Evolutionary conservation across 35 echinoderm and acorn worm genomes (phyloP).

Genomic region (Ophiothrix spiculata): DNA sequence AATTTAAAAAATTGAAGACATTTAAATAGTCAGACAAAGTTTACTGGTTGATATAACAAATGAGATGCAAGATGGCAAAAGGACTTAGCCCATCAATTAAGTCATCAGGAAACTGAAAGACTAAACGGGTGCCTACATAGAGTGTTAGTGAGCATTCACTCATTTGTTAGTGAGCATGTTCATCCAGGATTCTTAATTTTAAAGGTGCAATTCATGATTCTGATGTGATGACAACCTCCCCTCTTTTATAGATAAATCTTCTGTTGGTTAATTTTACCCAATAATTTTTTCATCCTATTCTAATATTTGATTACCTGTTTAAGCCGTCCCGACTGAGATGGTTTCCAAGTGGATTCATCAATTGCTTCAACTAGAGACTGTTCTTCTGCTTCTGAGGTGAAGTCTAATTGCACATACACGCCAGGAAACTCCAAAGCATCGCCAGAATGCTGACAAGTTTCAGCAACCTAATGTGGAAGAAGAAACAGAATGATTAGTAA

Average conservation of each 20-base stretch:
- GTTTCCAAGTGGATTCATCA: slow-evolving; percentile 69
- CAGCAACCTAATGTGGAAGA: too few relatives aligned
- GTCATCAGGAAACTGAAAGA: not conserved
- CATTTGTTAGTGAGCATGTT: not conserved
- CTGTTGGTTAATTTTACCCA: not conserved
- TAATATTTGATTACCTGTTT: slow-evolving; percentile 59
- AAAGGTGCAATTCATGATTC: too few relatives aligned
- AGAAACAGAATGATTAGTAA: not conserved
- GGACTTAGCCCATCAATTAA: not conserved
- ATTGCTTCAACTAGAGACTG: slow-evolving; percentile 42
- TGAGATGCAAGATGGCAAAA: too few relatives aligned
- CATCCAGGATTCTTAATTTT: not conserved
- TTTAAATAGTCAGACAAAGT: not conserved
- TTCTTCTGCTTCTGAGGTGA: slow-evolving; percentile 62
- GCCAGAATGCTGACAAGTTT: slow-evolving; percentile 20
- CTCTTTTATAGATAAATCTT: not conserved
- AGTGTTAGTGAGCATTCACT: too few relatives aligned
- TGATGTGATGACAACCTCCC: too few relatives aligned
- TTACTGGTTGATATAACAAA: not conserved
- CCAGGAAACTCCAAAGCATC: slow-evolving; percentile 50
- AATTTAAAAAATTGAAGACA: not conserved
- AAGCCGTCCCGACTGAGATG: slow-evolving; percentile 81
- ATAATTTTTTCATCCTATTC: not conserved
- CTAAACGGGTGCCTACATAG: not conserved
- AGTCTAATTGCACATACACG: slow-evolving; percentile 58